Base-by-base conservation (phyloP, 37 sponge, comb jelly and placozoan species). In the Chondrilla cf. caribensis region DNA sequence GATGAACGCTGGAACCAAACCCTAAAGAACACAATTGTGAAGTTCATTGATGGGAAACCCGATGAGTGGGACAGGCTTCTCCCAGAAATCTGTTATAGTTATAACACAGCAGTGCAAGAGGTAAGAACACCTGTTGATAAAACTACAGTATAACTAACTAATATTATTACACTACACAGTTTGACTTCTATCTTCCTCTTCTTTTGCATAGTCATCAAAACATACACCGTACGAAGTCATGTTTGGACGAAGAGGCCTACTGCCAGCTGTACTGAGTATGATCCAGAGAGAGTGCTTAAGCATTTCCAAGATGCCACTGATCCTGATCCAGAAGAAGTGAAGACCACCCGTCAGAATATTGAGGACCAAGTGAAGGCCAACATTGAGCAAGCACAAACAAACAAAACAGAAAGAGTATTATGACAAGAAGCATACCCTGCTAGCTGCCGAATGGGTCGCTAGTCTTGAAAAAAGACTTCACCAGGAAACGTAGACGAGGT, bases 1-100 rank as follows among this genome's bases (percentile, higher is more conserved):
- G 90, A 78, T 59, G 90, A 89, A 42, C n/a, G 90, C 41, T 86
- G 22, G 38, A 86, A 90, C 43, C 90, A 90, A 29, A 86, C 90
- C 2, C 18, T 86, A 15, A 19, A 37, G 9, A 85, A 79, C 43
- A 22, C 71, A 0, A 41, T 90, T 4, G 84, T 41, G 3, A 90
- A 78, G 58, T 86, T 78, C 81, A 76, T 59, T 54, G 75, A 65
- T 19, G 76, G 15, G n/a, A 71, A 84, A n/a, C 57, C 17, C 18
- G 51, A 70, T 8, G 37, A 18, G 22, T 88, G 85, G 85, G 82
- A 79, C 33, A 78, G 79, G 24, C 31, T 24, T 25, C 25, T 88
- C 0, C 64, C 0, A 9, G 57, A 55, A 28, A 35, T 35, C 55
- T 81, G 70, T 6, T 84, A 80, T 64, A 58, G 58, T 7, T 84